These are phyloP conservation scores for Lypha dubia DNA, from an alignment of 2,888 invertebrate species.

Conservation along the genomic window DNA sequence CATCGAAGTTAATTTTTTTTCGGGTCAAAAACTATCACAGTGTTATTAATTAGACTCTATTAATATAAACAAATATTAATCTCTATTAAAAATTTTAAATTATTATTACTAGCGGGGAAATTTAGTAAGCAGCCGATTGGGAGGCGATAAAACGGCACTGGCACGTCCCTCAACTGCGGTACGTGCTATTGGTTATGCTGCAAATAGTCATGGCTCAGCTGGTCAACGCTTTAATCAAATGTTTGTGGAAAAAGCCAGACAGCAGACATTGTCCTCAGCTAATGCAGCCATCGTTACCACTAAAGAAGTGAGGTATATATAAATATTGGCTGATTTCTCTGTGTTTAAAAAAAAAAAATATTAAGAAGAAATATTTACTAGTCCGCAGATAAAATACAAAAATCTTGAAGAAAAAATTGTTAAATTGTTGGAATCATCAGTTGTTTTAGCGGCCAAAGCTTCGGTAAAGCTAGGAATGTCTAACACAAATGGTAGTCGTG, in stretches of 20 bases:
- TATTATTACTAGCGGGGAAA: conserved; percentile 79
- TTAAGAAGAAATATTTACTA: conserved; percentile 78
- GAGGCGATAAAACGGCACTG: conserved; percentile 78
- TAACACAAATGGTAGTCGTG: conserved; percentile 14
- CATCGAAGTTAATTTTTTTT: no score
- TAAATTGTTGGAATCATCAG: conserved; percentile 95
- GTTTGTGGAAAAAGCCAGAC: conserved; percentile 84
- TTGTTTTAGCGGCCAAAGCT: conserved; percentile 83
- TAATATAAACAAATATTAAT: no score
- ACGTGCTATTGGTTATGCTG: conserved; percentile 97
- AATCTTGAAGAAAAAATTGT: conserved; percentile 95
- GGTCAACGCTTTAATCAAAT: conserved; percentile 89
- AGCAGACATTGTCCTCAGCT: conserved; percentile 79
- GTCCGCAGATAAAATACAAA: conserved; percentile 95
- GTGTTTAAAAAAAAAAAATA: neutral
- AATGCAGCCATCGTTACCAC: conserved; percentile 85
- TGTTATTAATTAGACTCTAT: no score
- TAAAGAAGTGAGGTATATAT: conserved; percentile 84
- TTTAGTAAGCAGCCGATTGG: conserved; percentile 80
- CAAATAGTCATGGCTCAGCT: conserved; percentile 83
- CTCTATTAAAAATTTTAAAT: neutral
- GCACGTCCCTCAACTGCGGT: conserved; percentile 98
- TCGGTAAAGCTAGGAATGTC: conserved; percentile 13
- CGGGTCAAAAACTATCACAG: no score
- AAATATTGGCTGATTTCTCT: neutral